phyloP scores from a whole-genome alignment of 2,888 invertebrate species.

The Microctonus brassicae region DNA sequence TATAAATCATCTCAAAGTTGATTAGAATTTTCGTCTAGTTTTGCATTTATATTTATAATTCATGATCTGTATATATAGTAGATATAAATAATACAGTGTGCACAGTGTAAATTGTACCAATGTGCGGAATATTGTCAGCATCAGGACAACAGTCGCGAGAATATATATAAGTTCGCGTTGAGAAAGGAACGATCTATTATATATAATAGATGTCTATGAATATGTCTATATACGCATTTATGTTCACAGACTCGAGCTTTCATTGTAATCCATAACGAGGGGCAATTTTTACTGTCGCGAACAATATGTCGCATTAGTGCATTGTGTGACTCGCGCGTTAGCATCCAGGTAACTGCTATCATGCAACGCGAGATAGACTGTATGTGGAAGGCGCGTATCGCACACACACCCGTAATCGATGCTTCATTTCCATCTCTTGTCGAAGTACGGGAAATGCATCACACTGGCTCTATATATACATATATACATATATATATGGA shows the following conservation, averaged over 20 bases:
- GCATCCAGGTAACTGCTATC: slow-evolving; percentile 41
- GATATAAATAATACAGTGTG: too few species aligned
- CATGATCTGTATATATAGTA: neutral
- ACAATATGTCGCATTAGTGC: slow-evolving; percentile 68
- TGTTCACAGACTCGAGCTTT: slow-evolving; percentile 43
- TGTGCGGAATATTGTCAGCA: slow-evolving; percentile 3
- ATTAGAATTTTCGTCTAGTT: neutral
- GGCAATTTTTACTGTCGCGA: slow-evolving; percentile 66
- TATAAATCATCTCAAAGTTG: neutral
- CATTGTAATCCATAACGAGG: slow-evolving; percentile 64
- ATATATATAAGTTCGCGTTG: slow-evolving; percentile 1
- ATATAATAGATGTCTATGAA: neutral
- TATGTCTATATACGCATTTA: neutral
- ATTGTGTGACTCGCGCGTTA: slow-evolving; percentile 55
- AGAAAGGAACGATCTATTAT: neutral
- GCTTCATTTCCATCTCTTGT: slow-evolving; percentile 56
- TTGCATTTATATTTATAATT: too few species aligned
- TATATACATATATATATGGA: slow-evolving; percentile 16
- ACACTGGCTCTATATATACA: slow-evolving; percentile 1
- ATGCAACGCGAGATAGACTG: slow-evolving; percentile 40
- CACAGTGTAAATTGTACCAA: neutral
- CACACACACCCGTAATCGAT: slow-evolving; percentile 54
- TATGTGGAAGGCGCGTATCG: slow-evolving; percentile 41
- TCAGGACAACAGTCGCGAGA: neutral
- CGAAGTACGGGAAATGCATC: slow-evolving; percentile 44